A percentile compares a stretch with the other conserved stretches of the same genome.
These are phyloP conservation scores for Zaprionus davidi DNA, from an alignment of 1,140 invertebrate genomes.

Conservation along the genomic window DNA sequence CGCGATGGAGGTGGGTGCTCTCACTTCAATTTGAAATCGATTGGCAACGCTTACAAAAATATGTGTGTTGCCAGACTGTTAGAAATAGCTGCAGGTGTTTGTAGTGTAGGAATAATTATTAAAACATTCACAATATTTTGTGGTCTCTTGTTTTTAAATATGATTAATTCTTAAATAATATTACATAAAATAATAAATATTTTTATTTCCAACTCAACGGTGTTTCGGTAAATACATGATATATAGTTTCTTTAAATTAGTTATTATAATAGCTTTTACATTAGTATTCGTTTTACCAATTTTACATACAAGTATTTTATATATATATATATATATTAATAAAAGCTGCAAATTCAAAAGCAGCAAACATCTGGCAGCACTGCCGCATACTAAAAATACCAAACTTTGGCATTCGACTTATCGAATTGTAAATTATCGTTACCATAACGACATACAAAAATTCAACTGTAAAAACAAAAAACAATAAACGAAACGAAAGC, in stretches of 20 bases:
- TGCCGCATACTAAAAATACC: constrained; percentile 22
- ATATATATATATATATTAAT: neutral
- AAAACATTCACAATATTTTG: too few species aligned
- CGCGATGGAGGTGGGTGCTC: constrained; percentile 10
- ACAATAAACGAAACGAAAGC: neutral
- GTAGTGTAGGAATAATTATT: too few species aligned
- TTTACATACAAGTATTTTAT: too few species aligned
- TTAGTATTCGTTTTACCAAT: neutral
- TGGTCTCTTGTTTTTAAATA: too few species aligned
- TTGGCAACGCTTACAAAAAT: constrained; percentile 15
- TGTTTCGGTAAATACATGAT: too few species aligned
- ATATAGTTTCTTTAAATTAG: neutral
- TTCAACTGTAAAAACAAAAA: constrained; percentile 23
- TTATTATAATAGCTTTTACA: neutral
- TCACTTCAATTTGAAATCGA: neutral
- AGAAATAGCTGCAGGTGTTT: neutral
- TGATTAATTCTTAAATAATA: neutral
- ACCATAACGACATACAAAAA: constrained; percentile 51
- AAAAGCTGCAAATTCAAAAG: constrained; percentile 7
- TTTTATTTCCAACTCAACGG: neutral
- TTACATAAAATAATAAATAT: neutral
- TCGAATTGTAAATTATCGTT: constrained; percentile 26
- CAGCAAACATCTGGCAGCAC: neutral
- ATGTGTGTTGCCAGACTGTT: neutral
- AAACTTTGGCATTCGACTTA: constrained; percentile 6